Evolutionary conservation across 64 coral and sea anemone genomes (phyloP).

Genomic region (Montipora foliosa): DNA sequence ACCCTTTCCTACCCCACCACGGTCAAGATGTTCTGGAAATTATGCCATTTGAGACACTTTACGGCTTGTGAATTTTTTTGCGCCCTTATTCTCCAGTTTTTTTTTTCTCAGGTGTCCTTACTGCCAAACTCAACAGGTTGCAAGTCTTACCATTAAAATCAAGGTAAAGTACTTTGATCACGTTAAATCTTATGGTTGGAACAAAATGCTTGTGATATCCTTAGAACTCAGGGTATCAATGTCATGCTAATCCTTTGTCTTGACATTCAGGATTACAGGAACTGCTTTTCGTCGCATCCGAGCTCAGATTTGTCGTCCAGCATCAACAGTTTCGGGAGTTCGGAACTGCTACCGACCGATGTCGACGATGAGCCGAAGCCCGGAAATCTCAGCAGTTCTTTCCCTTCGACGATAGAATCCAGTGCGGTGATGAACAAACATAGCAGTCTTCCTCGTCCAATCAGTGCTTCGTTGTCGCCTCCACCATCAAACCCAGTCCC

Average conservation of each 20-base stretch:
- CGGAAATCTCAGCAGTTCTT: conserved; percentile 69
- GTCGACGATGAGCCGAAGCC: conserved; percentile 56
- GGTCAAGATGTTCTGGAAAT: too few species aligned
- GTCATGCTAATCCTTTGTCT: background rate
- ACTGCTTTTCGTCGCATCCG: conserved; percentile 90
- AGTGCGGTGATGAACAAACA: conserved; percentile 60
- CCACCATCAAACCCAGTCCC: conserved; percentile 86
- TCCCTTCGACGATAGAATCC: conserved; percentile 63
- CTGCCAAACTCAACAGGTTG: conserved; percentile 84
- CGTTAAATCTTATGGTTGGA: background rate
- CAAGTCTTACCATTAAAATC: conserved; percentile 76
- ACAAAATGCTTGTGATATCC: background rate
- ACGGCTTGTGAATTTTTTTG: background rate
- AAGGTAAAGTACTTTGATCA: conserved; percentile 52
- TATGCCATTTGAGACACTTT: background rate
- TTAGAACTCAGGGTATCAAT: background rate
- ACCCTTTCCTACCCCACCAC: too few species aligned
- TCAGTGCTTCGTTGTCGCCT: conserved; percentile 71
- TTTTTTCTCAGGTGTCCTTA: conserved; percentile 74
- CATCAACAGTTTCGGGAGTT: conserved; percentile 80
- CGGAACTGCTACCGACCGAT: conserved; percentile 55
- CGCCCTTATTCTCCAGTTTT: background rate
- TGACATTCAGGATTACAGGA: conserved; percentile 84
- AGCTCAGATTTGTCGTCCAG: conserved; percentile 88
- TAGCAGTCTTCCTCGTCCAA: conserved; percentile 53